Conservation (phyloP, 2,888 invertebrate species). For the Drosophila leonis region DNA sequence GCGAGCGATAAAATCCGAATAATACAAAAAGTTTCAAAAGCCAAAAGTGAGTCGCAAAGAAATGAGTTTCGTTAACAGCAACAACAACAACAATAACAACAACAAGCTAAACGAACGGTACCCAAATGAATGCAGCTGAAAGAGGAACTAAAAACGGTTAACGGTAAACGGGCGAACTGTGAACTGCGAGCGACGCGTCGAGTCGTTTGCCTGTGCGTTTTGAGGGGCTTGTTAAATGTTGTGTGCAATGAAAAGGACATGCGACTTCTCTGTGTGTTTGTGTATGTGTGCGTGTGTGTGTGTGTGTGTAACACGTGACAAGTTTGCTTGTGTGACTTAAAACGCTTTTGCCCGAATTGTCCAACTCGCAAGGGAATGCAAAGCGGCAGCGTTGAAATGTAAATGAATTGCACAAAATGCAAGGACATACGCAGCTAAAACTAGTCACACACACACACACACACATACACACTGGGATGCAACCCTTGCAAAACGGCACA, state of each 20-base stretch:
- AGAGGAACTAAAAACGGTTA: slow-evolving; percentile 27
- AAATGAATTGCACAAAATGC: slow-evolving; percentile 80
- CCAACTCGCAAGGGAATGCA: slow-evolving; percentile 57
- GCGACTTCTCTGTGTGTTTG: slow-evolving; percentile 39
- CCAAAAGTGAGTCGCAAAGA: slow-evolving; percentile 62
- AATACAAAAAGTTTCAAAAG: slow-evolving; percentile 53
- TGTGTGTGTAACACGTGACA: slow-evolving; percentile 43
- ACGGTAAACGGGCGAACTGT: slow-evolving; percentile 25
- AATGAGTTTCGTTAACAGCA: slow-evolving; percentile 52
- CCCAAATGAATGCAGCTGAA: slow-evolving; percentile 28
- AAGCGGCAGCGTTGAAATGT: slow-evolving; percentile 74
- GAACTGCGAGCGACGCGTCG: slow-evolving; percentile 16
- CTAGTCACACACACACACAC: slow-evolving; percentile 37
- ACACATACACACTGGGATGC: slow-evolving; percentile 41
- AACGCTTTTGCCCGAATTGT: slow-evolving; percentile 71
- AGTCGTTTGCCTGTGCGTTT: slow-evolving; percentile 45
- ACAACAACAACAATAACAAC: slow-evolving; percentile 21
- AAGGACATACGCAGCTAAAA: slow-evolving; percentile 77
- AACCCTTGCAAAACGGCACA: slow-evolving; percentile 62
- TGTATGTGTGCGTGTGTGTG: slow-evolving; percentile 17
- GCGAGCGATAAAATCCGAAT: slow-evolving; percentile 9
- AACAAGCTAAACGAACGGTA: slow-evolving; percentile 24
- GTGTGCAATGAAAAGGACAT: slow-evolving; percentile 71
- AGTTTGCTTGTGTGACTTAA: slow-evolving; percentile 28
- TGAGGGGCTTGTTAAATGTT: slow-evolving; percentile 67